Conservation (phyloP, 2,797 vertebrate genomes). For the Hydrocynus forskahlii region DNA sequence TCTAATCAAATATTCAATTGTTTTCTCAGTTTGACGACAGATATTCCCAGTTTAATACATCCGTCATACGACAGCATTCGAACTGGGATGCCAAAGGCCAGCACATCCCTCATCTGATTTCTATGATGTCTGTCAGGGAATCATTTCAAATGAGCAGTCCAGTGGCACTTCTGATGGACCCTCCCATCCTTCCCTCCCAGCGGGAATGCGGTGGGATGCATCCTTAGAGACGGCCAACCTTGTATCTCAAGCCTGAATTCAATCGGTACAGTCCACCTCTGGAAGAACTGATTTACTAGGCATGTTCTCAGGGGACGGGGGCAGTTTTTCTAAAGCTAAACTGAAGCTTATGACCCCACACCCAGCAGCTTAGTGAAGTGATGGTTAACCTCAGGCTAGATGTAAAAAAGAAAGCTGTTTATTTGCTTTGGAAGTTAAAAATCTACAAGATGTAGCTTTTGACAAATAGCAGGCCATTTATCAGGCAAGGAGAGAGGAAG, state of each 20-base stretch:
- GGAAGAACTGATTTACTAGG: constrained; percentile 36
- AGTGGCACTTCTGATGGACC: neutral
- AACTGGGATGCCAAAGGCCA: constrained; percentile 13
- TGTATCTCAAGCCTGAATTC: constrained; percentile 12
- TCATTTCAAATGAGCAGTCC: constrained; percentile 16
- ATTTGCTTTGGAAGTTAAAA: constrained; percentile 59
- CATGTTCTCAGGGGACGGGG: constrained; percentile 25
- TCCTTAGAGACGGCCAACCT: neutral
- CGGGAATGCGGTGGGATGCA: neutral
- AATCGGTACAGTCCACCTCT: constrained; percentile 14
- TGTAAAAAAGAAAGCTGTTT: constrained; percentile 60
- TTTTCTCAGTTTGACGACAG: neutral
- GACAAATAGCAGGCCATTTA: constrained; percentile 63
- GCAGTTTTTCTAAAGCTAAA: constrained; percentile 46
- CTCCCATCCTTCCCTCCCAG: neutral
- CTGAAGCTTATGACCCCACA: constrained; percentile 46
- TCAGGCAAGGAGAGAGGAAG: constrained; percentile 51
- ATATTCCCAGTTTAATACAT: constrained; percentile 22
- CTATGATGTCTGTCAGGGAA: constrained; percentile 16
- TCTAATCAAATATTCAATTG: neutral
- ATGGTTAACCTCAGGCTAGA: constrained; percentile 53
- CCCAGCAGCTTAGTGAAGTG: constrained; percentile 37
- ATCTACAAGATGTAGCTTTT: constrained; percentile 48
- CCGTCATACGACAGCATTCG: constrained; percentile 6
- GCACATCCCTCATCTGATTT: constrained; percentile 31